Base-by-base conservation (phyloP, 2,888 invertebrate genomes). In the Poecilus cupreus region DNA sequence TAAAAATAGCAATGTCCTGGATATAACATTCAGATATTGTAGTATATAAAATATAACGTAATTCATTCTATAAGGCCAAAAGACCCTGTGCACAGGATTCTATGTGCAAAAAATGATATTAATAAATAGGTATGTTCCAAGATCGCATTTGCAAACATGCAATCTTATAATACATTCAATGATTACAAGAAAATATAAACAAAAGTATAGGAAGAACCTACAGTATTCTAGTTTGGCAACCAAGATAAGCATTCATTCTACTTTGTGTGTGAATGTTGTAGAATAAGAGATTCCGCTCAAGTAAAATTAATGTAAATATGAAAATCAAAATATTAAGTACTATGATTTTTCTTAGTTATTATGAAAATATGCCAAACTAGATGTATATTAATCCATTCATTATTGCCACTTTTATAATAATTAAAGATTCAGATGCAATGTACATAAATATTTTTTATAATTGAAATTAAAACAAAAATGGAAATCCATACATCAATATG, bases 1-100 rank as follows among this genome's bases (percentile, higher is more conserved):
- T 79, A 79, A 79, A 79, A 79, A 79, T 79, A 79, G 79, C 70
- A 70, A 20, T 79, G 70, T 77, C 77, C 77, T 60, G 77, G 77
- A 77, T 51, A 70, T 68, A 79, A 79, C 79, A 79, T 68, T 79
- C 70, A 79, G 68, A 70, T 70, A 79, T 79, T 64, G 64, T 78
- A 54, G 26, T 77, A 79, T 79, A 79, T 79, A 79, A 79, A 79
- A 79, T 79, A 79, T 70, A 79, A 70, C 18, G 49, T 68, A 60
- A 60, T 79, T 79, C 51, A 79, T 49, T 70, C 32, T 79, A 49
- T 79, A 79, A 79, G 79, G 79, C 79, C 79, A 68, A 79, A 51
- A 49, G 79, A 79, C 79, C 79, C 79, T 79, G 79, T 79, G 79
- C 79, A 79, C 79, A 51, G 49, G 10, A 49, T 51, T 70, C 51